phyloP scores from a whole-genome alignment of 1,140 invertebrate genomes.

The Brachionus calyciflorus region DNA sequence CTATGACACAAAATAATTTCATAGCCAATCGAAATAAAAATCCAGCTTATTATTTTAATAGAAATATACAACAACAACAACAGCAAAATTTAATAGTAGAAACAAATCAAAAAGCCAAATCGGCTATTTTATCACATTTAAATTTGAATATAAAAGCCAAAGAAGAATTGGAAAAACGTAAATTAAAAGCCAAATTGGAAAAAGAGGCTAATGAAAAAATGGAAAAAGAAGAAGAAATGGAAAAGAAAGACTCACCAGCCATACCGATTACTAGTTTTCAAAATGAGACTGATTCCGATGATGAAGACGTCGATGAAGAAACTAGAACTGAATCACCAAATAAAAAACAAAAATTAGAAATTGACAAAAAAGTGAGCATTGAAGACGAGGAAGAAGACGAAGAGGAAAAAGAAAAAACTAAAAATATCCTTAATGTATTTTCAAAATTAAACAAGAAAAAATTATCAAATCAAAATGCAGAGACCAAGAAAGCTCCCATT shows the following conservation, averaged over 20 bases:
- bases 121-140: slow-evolving; percentile 7
- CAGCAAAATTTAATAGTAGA: not conserved
- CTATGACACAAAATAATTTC: no score
- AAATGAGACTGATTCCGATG: slow-evolving; percentile 3
- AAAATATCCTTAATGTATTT: slow-evolving; percentile 4
- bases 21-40: not conserved
- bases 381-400: slow-evolving; percentile 23
- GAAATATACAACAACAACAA: not conserved
- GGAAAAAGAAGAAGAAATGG: not conserved
- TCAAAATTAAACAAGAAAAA: slow-evolving; percentile 33
- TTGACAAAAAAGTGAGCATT: not conserved
- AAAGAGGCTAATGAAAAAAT: not conserved
- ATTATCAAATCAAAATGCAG: not conserved
- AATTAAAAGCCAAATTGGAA: slow-evolving; percentile 30
- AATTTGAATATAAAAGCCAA: slow-evolving; percentile 42
- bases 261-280: slow-evolving; percentile 40
- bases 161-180: slow-evolving; percentile 34
- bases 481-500: slow-evolving; percentile 38
- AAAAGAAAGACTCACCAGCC: slow-evolving; percentile 3
- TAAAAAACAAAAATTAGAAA: not conserved
- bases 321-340: no score
- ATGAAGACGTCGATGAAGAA: not conserved
- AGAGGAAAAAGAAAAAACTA: slow-evolving; percentile 21
- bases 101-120: not conserved
- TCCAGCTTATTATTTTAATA: not conserved